Base-by-base conservation (phyloP, 2,797 vertebrate species). In the Anabacerthia variegaticeps region DNA sequence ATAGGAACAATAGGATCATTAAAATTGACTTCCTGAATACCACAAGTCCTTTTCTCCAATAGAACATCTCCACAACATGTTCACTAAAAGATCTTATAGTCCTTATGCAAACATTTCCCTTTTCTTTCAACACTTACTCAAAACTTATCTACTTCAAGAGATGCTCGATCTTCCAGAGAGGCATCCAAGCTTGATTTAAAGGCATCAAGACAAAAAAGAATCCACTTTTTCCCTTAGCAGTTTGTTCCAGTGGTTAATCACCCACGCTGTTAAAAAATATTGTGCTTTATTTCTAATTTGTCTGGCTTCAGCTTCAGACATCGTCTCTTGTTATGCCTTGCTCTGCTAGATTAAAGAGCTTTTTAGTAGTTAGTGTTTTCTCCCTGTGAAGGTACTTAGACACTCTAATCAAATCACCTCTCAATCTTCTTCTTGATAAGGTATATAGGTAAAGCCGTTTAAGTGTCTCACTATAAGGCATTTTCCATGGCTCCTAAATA, bases 221-320 rank as follows among this genome's bases (percentile, higher is more conserved):
- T 54, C 58, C 43, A 78, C 73, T 72, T 94, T 90, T 88, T 66
- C 73, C 62, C 20, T 19, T 54, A 89, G 59, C 51, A 66, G 59
- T 85, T 95, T 94, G 58, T 91, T 96, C 63, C 77, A 94, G 71
- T 69, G 59, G 77, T 89, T 93, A 95, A 96, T 96, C 80, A 87
- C 59, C 23, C 2, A 2, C 11, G 65, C 83, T 68, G 54, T 90
- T 92, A 96, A 94, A 93, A 96, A 95, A 90, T 88, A 94, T 75
- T 95, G 88, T 71, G 49, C 41, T 96, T 90, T 93, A 95, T 94
- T 96, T 94, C 92, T 94, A 94, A 96, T 95, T 96, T 94, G 90
- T 94, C 88, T 95, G 73, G 58, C 83, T 92, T 94, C 83, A 72
- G 85, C 73, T 84, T 92, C 90, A 92, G 79, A 93, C 83, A 84